A percentile compares a stretch with the other conserved stretches of the same genome.
These are phyloP conservation scores for Copidosoma floridanum DNA, from an alignment of 1,140 invertebrate species.

Conservation along the genomic window DNA sequence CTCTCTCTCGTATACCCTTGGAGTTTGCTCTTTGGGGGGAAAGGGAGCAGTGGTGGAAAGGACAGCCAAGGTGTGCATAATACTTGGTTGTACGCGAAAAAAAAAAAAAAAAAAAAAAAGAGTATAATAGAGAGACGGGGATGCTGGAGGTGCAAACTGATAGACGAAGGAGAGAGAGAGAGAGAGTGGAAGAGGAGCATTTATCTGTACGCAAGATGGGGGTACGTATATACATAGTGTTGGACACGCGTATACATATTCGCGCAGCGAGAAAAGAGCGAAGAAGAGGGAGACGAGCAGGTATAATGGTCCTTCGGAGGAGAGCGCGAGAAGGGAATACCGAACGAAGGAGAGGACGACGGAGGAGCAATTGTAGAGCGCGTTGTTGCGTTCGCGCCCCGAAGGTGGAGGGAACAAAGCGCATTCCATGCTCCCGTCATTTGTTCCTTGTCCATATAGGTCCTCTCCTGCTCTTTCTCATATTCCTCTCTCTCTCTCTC, in stretches of 20 bases:
- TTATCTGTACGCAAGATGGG: background rate
- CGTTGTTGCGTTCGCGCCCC: slow-evolving; percentile 5
- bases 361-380: slow-evolving; percentile 18
- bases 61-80: too few relatives aligned
- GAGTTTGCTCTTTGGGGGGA: too few relatives aligned
- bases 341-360: background rate
- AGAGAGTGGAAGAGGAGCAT: slow-evolving; percentile 8
- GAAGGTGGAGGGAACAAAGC: slow-evolving; percentile 43
- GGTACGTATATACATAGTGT: background rate
- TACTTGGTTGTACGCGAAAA: too few relatives aligned
- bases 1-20: too few relatives aligned
- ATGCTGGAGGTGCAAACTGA: slow-evolving; percentile 6
- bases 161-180: slow-evolving; percentile 2
- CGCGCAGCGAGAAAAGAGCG: too few relatives aligned
- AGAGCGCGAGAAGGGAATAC: background rate
- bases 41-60: too few relatives aligned
- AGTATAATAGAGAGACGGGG: background rate
- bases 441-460: slow-evolving; percentile 48
- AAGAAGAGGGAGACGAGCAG: slow-evolving; percentile 4
- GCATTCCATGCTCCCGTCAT: slow-evolving; percentile 47
- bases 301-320: background rate
- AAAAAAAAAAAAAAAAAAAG: slow-evolving; percentile 2
- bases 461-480: slow-evolving; percentile 21
- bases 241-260: too few relatives aligned
- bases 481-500: slow-evolving; percentile 19